Evolutionary conservation across 1,140 invertebrate genomes (phyloP), one percentile per base, ranked within the genome.

Genomic region (Probaryconus sp.): DNA sequence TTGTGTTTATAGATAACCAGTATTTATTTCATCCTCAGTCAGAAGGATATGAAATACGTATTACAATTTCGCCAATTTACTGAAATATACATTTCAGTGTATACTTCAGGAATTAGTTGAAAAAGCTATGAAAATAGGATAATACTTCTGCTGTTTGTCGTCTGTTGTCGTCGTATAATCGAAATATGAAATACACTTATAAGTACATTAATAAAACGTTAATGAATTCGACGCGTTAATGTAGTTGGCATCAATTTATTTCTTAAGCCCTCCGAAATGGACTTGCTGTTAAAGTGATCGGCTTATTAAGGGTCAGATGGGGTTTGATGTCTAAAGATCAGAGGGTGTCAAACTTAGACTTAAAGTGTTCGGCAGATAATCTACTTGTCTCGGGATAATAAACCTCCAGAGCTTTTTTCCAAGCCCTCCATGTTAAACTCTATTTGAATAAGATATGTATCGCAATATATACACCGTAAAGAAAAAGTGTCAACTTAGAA

Each of bases 271-370:
- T 67, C 53, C 58, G 42, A 58, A 68, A 51, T 68, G 37, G 45
- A 68, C 47, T 68, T 58, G 14, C 58, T 68, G 58, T 68, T 58
- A 68, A 20, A 58, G 51, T 51, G 43, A 68, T 68, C 55, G 65
- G 65, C 53, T 69, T 60, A 70, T 70, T 47, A 70, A 38, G 56
- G 48, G 31, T 70, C 65, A 61, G 40, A 69, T 47, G 56, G 61
- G 55, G 56, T 55, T 70, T 70, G 47, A 61, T 70, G 51, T 11
- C 48, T 70, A 31, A 13, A 70, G 53, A 69, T 69, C 35, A 45
- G 45, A 61, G 65, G 42, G 67, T 63, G 48, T 70, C 48, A 70
- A 63, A 60, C 55, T 69, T 31, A 31, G 21, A 4, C 21, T 24
- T 24, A 7, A 24, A 24, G 3, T 24, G 21, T 7, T 4, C 43